Evolutionary conservation across 1,140 invertebrate genomes (phyloP).

Genomic region (Stegodyphus dumicola): DNA sequence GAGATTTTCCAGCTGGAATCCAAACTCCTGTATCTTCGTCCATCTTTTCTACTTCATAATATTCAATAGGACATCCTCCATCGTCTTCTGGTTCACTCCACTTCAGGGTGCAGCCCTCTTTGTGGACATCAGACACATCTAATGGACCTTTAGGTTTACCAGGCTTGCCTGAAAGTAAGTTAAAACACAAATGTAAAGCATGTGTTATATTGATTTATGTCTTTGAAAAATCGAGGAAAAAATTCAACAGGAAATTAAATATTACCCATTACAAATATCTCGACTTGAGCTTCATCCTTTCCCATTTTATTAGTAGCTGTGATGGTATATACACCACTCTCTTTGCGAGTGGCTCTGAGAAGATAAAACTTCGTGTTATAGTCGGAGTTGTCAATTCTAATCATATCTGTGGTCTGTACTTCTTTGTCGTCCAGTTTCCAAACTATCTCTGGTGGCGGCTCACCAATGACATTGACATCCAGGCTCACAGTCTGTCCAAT

Average conservation of each 20-base stretch:
- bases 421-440: slow-evolving; percentile 82
- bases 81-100: slow-evolving; percentile 95
- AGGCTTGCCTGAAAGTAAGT: slow-evolving; percentile 73
- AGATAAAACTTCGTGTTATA: slow-evolving; percentile 92
- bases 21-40: slow-evolving; percentile 91
- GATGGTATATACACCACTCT: slow-evolving; percentile 88
- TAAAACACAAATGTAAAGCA: background rate
- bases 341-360: slow-evolving; percentile 81
- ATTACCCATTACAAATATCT: slow-evolving; percentile 87
- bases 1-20: slow-evolving; percentile 86
- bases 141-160: slow-evolving; percentile 91
- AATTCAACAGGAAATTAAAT: slow-evolving; percentile 10
- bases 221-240: background rate
- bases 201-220: no score
- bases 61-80: slow-evolving; percentile 90
- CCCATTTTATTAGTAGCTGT: slow-evolving; percentile 94
- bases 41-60: slow-evolving; percentile 97
- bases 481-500: slow-evolving; percentile 90
- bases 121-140: slow-evolving; percentile 89
- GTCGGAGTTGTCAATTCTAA: slow-evolving; percentile 84
- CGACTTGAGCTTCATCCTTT: slow-evolving; percentile 90
- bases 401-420: slow-evolving; percentile 49
- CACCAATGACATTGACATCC: slow-evolving; percentile 92
- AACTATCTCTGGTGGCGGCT: slow-evolving; percentile 90
- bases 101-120: slow-evolving; percentile 91